A percentile compares a stretch with the other conserved stretches of the same genome.
Evolutionary conservation across 2,797 vertebrate genomes (phyloP).

Genomic region (Sternotherus odoratus): DNA sequence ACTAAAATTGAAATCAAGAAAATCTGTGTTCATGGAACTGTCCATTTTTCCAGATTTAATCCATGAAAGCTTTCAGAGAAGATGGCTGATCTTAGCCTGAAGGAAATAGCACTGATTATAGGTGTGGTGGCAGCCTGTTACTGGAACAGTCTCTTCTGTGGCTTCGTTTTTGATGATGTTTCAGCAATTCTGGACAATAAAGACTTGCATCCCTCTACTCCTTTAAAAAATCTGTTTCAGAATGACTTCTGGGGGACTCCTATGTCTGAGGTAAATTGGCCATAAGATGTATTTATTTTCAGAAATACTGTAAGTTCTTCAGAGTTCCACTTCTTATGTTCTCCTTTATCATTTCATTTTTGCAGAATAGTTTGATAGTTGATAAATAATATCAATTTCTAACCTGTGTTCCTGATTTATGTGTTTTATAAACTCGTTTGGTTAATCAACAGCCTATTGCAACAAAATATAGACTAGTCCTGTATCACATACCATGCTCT

Average conservation of each 20-base stretch:
- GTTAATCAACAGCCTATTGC: background rate
- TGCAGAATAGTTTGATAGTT: background rate
- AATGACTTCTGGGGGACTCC: conserved; percentile 99
- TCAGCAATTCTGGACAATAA: conserved; percentile 99
- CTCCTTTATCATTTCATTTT: background rate
- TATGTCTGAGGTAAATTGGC: conserved; percentile 91
- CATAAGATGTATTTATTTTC: background rate
- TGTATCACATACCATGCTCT: accelerated
- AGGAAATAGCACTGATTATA: conserved; percentile 91
- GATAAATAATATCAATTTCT: background rate
- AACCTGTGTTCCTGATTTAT: background rate
- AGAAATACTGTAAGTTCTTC: accelerated
- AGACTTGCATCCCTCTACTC: conserved; percentile 94
- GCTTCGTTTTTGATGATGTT: conserved; percentile 98
- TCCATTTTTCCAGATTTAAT: conserved; percentile 74
- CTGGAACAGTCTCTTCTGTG: conserved; percentile 96
- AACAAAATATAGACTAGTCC: background rate
- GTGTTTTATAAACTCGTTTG: background rate
- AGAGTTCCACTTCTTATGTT: background rate
- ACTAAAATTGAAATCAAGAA: background rate
- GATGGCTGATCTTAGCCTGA: conserved; percentile 92
- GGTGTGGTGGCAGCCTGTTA: conserved; percentile 93
- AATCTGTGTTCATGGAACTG: background rate
- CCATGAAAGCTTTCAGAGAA: conserved; percentile 82
- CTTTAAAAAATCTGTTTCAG: conserved; percentile 92